phyloP scores from a whole-genome alignment of 2,113 vertebrate genomes.

The Erythrolamprus reginae region DNA sequence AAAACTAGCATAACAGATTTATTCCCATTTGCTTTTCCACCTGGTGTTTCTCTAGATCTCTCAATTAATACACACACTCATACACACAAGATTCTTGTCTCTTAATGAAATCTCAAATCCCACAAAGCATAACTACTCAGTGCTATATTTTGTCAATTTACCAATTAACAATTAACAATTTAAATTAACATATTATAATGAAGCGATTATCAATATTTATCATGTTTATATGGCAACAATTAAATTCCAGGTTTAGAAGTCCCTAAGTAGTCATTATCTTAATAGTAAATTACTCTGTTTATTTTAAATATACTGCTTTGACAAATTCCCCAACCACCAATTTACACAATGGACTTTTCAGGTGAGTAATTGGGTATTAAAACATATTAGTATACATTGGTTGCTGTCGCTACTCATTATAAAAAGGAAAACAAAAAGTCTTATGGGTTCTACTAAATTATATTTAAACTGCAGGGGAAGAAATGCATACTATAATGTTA shows the following conservation, averaged over 20 bases:
- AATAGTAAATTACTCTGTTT: slow-evolving; percentile 50
- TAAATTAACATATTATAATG: not conserved
- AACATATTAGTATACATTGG: slow-evolving; percentile 20
- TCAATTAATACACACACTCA: not conserved
- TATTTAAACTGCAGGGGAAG: not conserved
- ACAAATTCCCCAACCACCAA: slow-evolving; percentile 48
- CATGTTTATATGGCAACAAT: not conserved
- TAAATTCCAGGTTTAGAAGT: slow-evolving; percentile 52
- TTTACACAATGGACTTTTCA: slow-evolving; percentile 29
- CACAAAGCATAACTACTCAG: not conserved
- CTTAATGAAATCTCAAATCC: not conserved
- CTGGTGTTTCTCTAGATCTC: not conserved
- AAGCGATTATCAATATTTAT: not conserved
- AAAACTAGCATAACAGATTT: not conserved
- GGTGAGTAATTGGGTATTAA: slow-evolving; percentile 39
- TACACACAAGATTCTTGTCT: not conserved
- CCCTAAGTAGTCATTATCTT: slow-evolving; percentile 48
- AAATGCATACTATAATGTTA: not conserved
- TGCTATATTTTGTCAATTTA: not conserved
- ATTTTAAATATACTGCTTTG: slow-evolving; percentile 30
- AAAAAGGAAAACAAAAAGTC: not conserved
- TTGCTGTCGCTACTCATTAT: not conserved
- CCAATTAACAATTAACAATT: not conserved
- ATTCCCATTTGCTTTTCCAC: not conserved
- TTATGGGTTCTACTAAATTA: not conserved